A percentile compares a stretch with the other conserved stretches of the same genome.
Evolutionary conservation across 1,140 invertebrate genomes (phyloP).

Genomic region (Ceratina calcarata): DNA sequence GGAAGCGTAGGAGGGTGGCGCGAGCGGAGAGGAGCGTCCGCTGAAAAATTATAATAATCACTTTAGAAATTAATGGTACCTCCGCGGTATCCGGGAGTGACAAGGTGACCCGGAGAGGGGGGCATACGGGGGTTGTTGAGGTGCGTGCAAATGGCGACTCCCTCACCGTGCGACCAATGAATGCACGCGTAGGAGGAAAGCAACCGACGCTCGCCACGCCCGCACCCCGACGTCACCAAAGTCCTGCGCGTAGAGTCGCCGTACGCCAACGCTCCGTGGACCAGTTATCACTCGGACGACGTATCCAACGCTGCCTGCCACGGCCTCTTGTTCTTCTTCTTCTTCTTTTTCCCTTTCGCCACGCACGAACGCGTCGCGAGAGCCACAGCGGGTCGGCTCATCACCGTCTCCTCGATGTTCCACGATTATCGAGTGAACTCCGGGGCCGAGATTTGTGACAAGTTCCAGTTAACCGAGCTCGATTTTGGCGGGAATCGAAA

Average conservation of each 20-base stretch:
- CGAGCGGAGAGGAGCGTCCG: slow-evolving; percentile 35
- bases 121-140: slow-evolving; percentile 42
- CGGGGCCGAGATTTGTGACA: too few species aligned
- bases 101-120: slow-evolving; percentile 44
- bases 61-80: slow-evolving; percentile 76
- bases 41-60: slow-evolving; percentile 76
- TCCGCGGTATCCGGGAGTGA: slow-evolving; percentile 34
- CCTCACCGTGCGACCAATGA: slow-evolving; percentile 63
- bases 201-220: slow-evolving; percentile 65
- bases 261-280: slow-evolving; percentile 49
- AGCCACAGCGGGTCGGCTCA: neutral
- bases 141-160: slow-evolving; percentile 69
- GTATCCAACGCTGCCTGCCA: slow-evolving; percentile 63
- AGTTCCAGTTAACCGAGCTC: neutral
- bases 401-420: too few species aligned
- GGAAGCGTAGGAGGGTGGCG: neutral
- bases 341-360: neutral
- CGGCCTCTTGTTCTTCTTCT: slow-evolving; percentile 39
- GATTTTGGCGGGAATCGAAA: slow-evolving; percentile 50
- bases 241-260: slow-evolving; percentile 46
- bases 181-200: slow-evolving; percentile 42
- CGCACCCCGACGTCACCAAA: slow-evolving; percentile 65
- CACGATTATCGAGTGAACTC: too few species aligned
- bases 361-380: neutral
- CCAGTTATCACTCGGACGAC: slow-evolving; percentile 73